Evolutionary conservation across 2,888 invertebrate species (phyloP).

Genomic region (Agrotis exclamationis): DNA sequence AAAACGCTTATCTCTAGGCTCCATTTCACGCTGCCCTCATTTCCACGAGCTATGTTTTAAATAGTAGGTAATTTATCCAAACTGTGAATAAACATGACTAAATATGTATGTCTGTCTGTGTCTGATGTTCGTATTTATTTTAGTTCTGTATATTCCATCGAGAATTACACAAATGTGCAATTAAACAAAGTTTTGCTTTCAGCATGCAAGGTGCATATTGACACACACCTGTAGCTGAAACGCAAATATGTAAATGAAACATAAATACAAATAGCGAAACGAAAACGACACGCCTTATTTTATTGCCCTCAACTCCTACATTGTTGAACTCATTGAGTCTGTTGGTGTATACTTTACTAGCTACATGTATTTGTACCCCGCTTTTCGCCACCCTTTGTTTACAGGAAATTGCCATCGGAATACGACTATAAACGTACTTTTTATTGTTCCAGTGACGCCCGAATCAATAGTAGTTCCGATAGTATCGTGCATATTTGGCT

Average conservation of each 20-base stretch:
- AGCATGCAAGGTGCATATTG: conserved; percentile 31
- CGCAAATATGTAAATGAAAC: conserved; percentile 42
- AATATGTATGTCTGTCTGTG: conserved; percentile 29
- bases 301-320: conserved; percentile 41
- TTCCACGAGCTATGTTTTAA: conserved; percentile 38
- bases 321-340: conserved; percentile 50
- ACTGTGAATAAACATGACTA: conserved; percentile 1
- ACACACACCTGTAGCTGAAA: conserved; percentile 46
- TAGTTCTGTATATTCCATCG: background rate
- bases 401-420: conserved; percentile 29
- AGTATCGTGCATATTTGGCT: conserved; percentile 97
- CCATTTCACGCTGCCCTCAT: conserved; percentile 42
- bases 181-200: conserved; percentile 36
- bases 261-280: conserved; percentile 50
- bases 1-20: conserved; percentile 56
- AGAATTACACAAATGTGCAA: conserved; percentile 24
- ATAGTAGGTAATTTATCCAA: conserved; percentile 12
- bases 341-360: conserved; percentile 58
- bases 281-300: conserved; percentile 44
- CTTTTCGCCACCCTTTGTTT: conserved; percentile 45
- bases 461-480: conserved; percentile 97
- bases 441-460: conserved; percentile 93
- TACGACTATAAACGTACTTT: conserved; percentile 45
- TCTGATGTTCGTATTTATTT: conserved; percentile 10
- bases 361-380: conserved; percentile 41